Evolutionary conservation across 2,888 invertebrate species (phyloP), one percentile per base, ranked within the genome.

Genomic region (Lasioglossum malachurum): DNA sequence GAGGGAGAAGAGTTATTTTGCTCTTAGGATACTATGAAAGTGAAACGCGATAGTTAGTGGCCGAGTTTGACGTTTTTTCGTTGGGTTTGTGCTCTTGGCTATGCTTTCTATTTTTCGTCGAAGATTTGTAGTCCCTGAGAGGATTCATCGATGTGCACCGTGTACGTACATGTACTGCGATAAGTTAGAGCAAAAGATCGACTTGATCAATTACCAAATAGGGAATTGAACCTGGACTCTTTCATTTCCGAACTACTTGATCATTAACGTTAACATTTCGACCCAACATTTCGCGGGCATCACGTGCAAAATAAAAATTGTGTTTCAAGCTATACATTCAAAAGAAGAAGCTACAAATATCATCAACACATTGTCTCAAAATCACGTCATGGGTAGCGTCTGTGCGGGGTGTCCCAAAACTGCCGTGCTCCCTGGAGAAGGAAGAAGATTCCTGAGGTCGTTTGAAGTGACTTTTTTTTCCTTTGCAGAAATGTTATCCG

Each of bases 121-220:
- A 67, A 35, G 35, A 67, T 67, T 67, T 67, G 67, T 67, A 35
- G 67, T 35, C 35, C 67, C 67, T 67, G 35, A 19, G 67, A 35
- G 67, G 23, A 67, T 67, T 67, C 67, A 67, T 67, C 23, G 67
- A 19, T 67, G 19, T 35, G 67, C 2, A 35, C 35, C 2, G 35
- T 35, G 2, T 67, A 35, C 23, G 35, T 35, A 23, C 67, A 67
- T 23, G 35, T 67, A 35, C 67, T 35, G 67, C 67, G 23, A 67
- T 67, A 67, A 67, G 35, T 67, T 67, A 67, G 67, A 35, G 4
- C 35, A 8, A 8, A 19, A 67, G 35, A 35, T 67, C 35, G 35
- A 35, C 35, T 35, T 31, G 67, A 67, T 67, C 67, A 19, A 67
- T 35, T 35, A 35, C 35, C 35, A 35, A 19, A 67, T 4, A 67